phyloP scores from a whole-genome alignment of 1,140 invertebrate genomes.

The Panagrolaimus sp. region DNA sequence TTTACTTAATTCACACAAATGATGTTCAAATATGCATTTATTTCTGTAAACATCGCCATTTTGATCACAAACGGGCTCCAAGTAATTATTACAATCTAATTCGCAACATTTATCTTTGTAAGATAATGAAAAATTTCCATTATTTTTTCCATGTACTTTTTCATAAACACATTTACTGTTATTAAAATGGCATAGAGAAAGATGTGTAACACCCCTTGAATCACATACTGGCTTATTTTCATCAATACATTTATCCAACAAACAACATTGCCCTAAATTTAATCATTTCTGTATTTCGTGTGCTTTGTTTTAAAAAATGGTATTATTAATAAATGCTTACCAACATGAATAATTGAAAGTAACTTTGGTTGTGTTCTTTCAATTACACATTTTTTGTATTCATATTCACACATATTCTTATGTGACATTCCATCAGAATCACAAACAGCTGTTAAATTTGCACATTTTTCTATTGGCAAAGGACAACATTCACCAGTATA shows the following conservation, averaged over 20 bases:
- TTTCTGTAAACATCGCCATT: not conserved
- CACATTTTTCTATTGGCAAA: conserved; percentile 9
- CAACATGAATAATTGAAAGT: conserved; percentile 2
- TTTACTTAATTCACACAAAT: not conserved
- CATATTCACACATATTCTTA: conserved; percentile 22
- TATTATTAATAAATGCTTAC: not conserved
- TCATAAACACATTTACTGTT: conserved; percentile 7
- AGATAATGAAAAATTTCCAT: not conserved
- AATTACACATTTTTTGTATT: conserved; percentile 20
- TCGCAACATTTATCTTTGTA: conserved; percentile 12
- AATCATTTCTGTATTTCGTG: too few species aligned
- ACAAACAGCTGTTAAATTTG: conserved; percentile 12
- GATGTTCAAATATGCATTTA: conserved; percentile 10
- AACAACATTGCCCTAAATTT: not conserved
- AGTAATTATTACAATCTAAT: conserved; percentile 4
- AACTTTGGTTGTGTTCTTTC: conserved; percentile 5
- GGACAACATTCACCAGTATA: conserved; percentile 24
- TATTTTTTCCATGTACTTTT: not conserved
- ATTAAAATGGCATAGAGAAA: not conserved
- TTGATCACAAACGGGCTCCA: conserved; percentile 11
- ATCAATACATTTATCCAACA: conserved; percentile 3
- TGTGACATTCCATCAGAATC: conserved; percentile 27
- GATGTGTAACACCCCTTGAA: not conserved
- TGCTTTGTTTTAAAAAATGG: not conserved
- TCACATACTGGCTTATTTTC: not conserved